Evolutionary conservation across 2,888 invertebrate genomes (phyloP).

Genomic region (Tromatobia lineatoria): DNA sequence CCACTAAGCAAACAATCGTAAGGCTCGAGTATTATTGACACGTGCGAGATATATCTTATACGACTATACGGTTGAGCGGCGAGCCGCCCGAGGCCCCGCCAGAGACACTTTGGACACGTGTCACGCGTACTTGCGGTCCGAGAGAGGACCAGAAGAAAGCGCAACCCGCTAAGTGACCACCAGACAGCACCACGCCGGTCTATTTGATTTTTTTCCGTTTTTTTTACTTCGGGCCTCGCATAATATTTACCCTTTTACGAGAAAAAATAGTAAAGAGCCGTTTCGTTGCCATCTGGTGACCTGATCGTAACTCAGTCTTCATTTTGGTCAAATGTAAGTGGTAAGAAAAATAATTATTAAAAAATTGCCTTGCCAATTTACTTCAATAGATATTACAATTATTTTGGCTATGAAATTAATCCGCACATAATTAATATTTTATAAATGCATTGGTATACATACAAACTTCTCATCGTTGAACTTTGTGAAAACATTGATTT

Average conservation of each 20-base stretch:
- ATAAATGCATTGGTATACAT: too few relatives aligned
- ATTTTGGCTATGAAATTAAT: too few relatives aligned
- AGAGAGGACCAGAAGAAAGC: conserved; percentile 52
- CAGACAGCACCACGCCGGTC: conserved; percentile 39
- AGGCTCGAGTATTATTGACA: conserved; percentile 66
- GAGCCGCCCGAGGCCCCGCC: conserved; percentile 20
- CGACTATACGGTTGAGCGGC: conserved; percentile 14
- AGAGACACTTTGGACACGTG: conserved; percentile 64
- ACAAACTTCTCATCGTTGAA: too few relatives aligned
- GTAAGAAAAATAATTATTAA: too few relatives aligned
- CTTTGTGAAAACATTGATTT: too few relatives aligned
- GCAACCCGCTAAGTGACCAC: conserved; percentile 47
- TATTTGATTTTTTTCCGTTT: conserved; percentile 47
- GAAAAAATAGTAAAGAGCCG: conserved; percentile 24
- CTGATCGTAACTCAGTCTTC: neutral
- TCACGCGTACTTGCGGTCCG: conserved; percentile 51
- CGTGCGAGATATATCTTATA: conserved; percentile 57
- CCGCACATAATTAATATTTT: too few relatives aligned
- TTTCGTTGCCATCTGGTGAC: conserved; percentile 10
- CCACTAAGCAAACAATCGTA: conserved; percentile 62
- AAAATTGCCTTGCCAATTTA: too few relatives aligned
- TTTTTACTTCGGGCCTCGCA: conserved; percentile 2
- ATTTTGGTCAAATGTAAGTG: too few relatives aligned
- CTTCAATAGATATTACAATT: too few relatives aligned
- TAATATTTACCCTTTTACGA: conserved; percentile 41